Conservation (phyloP, 2,113 vertebrate species). For the Calyptomena viridis region DNA sequence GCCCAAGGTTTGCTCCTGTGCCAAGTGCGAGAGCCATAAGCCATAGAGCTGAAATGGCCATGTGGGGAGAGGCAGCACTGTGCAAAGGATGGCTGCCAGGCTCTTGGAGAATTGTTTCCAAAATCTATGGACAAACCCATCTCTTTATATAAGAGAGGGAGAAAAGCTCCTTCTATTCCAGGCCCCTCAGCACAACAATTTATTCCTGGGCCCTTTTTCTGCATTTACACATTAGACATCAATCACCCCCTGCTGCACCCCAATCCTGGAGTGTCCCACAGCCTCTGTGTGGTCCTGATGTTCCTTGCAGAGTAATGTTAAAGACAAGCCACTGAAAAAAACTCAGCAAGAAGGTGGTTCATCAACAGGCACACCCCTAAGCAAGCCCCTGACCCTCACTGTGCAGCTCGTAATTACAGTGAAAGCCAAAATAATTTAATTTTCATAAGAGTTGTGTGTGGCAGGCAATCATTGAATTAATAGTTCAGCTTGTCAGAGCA, state of each 20-base stretch:
- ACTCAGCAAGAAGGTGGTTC: neutral
- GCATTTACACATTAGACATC: neutral
- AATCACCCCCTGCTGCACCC: neutral
- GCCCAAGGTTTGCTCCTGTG: neutral
- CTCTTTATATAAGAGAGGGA: neutral
- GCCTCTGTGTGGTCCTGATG: neutral
- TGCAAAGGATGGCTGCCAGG: neutral
- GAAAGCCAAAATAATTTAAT: neutral
- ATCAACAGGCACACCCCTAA: neutral
- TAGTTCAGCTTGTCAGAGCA: constrained; percentile 11
- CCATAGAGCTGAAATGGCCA: neutral
- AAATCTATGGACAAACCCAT: neutral
- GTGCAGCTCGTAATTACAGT: neutral
- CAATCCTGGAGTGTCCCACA: fast-evolving
- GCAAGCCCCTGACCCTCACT: neutral
- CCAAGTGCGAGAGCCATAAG: neutral
- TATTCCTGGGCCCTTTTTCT: neutral
- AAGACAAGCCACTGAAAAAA: neutral
- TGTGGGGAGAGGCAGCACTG: neutral
- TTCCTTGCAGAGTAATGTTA: neutral
- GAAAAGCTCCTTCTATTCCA: neutral
- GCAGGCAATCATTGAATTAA: neutral
- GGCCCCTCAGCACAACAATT: fast-evolving
- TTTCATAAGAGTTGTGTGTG: neutral
- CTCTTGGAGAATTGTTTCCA: neutral